Percentiles rank a stretch among this genome's conserved stretches.
Conservation (phyloP, 2,113 vertebrate genomes). For the Perccottus glenii region DNA sequence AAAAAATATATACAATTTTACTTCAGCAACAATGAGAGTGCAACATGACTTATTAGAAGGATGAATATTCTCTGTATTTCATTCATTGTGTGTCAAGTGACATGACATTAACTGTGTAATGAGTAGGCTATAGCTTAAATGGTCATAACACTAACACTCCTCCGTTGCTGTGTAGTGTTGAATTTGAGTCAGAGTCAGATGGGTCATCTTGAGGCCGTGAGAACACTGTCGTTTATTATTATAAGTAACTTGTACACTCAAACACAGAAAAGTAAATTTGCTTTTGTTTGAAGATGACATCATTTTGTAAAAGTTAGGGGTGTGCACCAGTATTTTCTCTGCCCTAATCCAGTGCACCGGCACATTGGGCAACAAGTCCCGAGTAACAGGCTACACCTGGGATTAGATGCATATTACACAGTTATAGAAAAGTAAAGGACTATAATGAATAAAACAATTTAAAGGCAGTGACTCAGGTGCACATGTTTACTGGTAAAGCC, state of each 20-base stretch:
- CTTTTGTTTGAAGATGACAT: not conserved
- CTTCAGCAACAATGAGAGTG: too few species aligned
- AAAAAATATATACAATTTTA: not conserved
- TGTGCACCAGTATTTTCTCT: not conserved
- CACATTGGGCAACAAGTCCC: slow-evolving; percentile 11
- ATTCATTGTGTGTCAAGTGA: too few species aligned
- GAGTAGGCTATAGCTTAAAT: too few species aligned
- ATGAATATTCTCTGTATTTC: not conserved
- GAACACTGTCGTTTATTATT: not conserved
- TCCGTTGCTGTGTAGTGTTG: too few species aligned
- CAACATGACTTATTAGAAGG: too few species aligned
- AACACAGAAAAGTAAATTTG: not conserved
- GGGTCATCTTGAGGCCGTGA: not conserved
- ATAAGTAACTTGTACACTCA: not conserved
- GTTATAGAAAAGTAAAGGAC: not conserved
- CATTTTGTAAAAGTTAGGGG: not conserved
- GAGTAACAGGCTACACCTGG: not conserved
- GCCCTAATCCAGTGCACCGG: not conserved
- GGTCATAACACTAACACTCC: too few species aligned
- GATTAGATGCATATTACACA: not conserved
- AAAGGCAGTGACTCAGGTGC: not conserved
- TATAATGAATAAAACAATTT: not conserved
- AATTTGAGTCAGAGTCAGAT: not conserved
- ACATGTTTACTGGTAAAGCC: not conserved
- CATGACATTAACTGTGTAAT: too few species aligned